A percentile compares a stretch with the other conserved stretches of the same genome.
These are phyloP conservation scores for Penaeus chinensis DNA, from an alignment of 1,140 invertebrate species.

Conservation along the genomic window DNA sequence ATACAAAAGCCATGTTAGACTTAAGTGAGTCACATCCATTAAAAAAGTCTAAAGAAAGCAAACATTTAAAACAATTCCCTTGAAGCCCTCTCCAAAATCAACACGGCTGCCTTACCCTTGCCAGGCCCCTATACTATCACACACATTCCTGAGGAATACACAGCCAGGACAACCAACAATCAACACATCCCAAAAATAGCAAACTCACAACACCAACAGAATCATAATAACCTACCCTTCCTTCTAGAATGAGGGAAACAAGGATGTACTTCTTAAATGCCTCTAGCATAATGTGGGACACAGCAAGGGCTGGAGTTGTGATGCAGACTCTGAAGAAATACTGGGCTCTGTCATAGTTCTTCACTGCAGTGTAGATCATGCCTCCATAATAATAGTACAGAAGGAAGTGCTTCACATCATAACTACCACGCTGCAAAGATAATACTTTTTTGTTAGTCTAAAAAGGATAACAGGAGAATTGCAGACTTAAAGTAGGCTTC, in stretches of 20 bases:
- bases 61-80: too few relatives aligned
- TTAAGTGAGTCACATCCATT: too few relatives aligned
- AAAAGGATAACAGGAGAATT: background rate
- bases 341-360: slow-evolving; percentile 59
- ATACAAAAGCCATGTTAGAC: too few relatives aligned
- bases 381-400: slow-evolving; percentile 97
- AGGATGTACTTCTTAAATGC: slow-evolving; percentile 55
- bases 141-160: too few relatives aligned
- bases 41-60: too few relatives aligned
- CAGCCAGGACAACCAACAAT: too few relatives aligned
- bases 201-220: background rate
- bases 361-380: slow-evolving; percentile 68
- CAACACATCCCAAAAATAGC: background rate
- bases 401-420: slow-evolving; percentile 92
- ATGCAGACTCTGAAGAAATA: slow-evolving; percentile 63
- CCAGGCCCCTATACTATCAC: too few relatives aligned
- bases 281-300: slow-evolving; percentile 61
- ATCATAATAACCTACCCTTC: slow-evolving; percentile 40
- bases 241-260: slow-evolving; percentile 59
- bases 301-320: slow-evolving; percentile 60
- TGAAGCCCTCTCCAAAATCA: too few relatives aligned
- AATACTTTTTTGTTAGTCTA: background rate
- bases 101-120: too few relatives aligned
- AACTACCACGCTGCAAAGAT: slow-evolving; percentile 74
- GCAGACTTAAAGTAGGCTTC: too few relatives aligned